A percentile compares a stretch with the other conserved stretches of the same genome.
Conservation (phyloP, 2,888 invertebrate genomes). For the Sarcophaga rosellei region DNA sequence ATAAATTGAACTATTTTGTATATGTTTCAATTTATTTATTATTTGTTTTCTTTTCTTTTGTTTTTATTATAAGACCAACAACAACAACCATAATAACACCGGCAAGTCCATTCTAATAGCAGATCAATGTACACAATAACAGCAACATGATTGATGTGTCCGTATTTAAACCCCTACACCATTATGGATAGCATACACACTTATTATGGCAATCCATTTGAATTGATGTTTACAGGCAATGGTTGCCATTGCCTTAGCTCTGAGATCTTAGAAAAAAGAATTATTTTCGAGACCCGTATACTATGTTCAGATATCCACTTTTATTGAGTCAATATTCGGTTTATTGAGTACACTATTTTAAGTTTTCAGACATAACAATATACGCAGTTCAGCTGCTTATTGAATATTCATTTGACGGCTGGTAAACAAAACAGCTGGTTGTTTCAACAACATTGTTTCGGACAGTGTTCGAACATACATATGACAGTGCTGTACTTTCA, state of each 20-base stretch:
- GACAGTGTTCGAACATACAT: too few species aligned
- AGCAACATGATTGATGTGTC: conserved; percentile 30
- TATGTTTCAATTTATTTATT: too few species aligned
- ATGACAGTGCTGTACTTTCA: too few species aligned
- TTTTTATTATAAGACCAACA: neutral
- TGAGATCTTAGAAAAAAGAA: neutral
- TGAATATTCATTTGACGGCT: too few species aligned
- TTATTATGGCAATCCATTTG: neutral
- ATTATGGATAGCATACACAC: neutral
- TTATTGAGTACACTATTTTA: too few species aligned
- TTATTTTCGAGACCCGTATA: neutral
- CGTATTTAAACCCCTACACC: neutral
- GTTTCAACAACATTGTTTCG: too few species aligned
- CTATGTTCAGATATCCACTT: too few species aligned
- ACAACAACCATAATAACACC: neutral
- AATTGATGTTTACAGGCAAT: neutral
- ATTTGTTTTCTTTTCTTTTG: too few species aligned
- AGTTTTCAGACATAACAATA: too few species aligned
- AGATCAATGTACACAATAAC: conserved; percentile 9
- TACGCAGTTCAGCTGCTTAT: too few species aligned
- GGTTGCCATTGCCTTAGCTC: neutral
- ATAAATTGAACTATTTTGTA: neutral
- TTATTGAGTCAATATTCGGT: too few species aligned
- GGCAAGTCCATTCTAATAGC: neutral
- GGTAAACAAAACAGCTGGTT: too few species aligned